These are phyloP conservation scores for Bambusicola thoracicus DNA, from an alignment of 2,113 vertebrate species.

Conservation along the genomic window DNA sequence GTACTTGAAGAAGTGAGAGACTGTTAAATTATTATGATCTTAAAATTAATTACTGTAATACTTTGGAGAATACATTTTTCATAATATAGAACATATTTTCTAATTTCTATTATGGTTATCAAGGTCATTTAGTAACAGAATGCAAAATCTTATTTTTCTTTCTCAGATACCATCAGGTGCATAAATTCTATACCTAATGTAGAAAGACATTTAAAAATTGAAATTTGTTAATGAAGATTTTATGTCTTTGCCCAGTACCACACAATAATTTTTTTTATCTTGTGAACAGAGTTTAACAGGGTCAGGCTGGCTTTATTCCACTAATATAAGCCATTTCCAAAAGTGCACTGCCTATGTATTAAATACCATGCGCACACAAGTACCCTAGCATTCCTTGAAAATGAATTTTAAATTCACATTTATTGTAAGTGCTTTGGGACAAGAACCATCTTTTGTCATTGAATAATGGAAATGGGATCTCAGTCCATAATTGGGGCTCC, in stretches of 20 bases:
- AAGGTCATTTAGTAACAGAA: constrained; percentile 54
- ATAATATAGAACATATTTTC: constrained; percentile 41
- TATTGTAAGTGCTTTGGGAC: constrained; percentile 53
- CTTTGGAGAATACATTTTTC: no score
- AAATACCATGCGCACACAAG: constrained; percentile 42
- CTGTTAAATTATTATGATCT: constrained; percentile 46
- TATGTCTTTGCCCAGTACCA: constrained; percentile 39
- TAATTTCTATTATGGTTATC: constrained; percentile 51
- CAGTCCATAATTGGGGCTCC: constrained; percentile 60
- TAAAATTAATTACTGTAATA: constrained; percentile 50
- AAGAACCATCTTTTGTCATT: constrained; percentile 63
- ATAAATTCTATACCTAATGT: constrained; percentile 27
- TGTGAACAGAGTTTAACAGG: constrained; percentile 34
- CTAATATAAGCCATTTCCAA: constrained; percentile 48
- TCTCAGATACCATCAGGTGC: constrained; percentile 28
- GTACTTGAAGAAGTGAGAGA: constrained; percentile 23
- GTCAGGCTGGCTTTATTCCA: constrained; percentile 50
- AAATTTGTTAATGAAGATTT: constrained; percentile 52
- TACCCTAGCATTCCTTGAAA: constrained; percentile 55
- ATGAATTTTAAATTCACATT: constrained; percentile 67
- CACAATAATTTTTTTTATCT: constrained; percentile 35
- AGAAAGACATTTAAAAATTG: constrained; percentile 47
- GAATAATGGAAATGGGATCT: constrained; percentile 64
- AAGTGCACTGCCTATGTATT: constrained; percentile 43
- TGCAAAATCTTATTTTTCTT: constrained; percentile 47